Conservation (phyloP, 2,113 vertebrate genomes). For the Guaruba guarouba region DNA sequence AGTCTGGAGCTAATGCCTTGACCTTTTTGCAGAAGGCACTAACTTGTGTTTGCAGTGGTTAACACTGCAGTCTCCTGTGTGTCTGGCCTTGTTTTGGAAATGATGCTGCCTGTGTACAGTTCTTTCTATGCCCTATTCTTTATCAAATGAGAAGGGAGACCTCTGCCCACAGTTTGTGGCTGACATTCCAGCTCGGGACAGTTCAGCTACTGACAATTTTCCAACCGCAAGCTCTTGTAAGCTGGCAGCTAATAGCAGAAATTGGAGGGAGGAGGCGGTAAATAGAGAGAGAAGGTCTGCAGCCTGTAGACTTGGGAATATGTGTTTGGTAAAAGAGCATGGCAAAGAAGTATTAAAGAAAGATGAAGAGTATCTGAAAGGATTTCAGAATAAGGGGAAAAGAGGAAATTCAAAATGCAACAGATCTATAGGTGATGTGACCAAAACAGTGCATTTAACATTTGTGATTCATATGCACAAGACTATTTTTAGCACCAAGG, state of each 20-base stretch:
- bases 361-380: neutral
- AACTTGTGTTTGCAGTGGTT: conserved; percentile 32
- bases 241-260: conserved; percentile 17
- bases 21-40: conserved; percentile 36
- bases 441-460: neutral
- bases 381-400: neutral
- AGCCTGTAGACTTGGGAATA: neutral
- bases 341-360: neutral
- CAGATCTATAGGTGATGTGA: neutral
- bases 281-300: neutral
- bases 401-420: neutral
- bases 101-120: neutral
- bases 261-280: neutral
- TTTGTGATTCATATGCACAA: neutral
- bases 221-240: conserved; percentile 38
- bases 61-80: neutral
- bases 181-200: neutral
- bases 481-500: neutral
- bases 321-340: neutral
- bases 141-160: conserved; percentile 4
- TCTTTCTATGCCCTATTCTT: conserved; percentile 19
- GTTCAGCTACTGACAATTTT: conserved; percentile 49
- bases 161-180: conserved; percentile 5
- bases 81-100: conserved; percentile 27
- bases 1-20: conserved; percentile 16